Evolutionary conservation across 2,888 invertebrate genomes (phyloP), one percentile per base, ranked within the genome.

Genomic region (Gymnocheta viridis): DNA sequence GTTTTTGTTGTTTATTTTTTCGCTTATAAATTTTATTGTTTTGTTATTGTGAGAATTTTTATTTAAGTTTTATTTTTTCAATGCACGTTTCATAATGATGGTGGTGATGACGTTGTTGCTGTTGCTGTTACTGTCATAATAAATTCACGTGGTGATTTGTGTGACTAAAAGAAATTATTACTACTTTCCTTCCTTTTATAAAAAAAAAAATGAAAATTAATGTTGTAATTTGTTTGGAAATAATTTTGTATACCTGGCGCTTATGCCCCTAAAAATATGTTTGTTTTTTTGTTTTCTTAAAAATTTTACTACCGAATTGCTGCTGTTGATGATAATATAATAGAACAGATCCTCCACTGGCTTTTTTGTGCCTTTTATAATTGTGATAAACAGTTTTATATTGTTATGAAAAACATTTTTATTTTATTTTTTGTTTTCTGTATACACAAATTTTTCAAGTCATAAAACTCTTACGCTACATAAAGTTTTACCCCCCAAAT

Each of bases 401-500:
- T 29, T 58, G 49, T 22, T 49, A 24, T 1, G 1, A 12, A 49
- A 49, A 35, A 35, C 12, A 38, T 38, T 38, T 38, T 22, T 54
- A 27, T 35, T 9, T 58, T 22, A n/a, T n/a, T 38, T 62, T 32
- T 14, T 49, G 22, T 35, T 49, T 54, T 73, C n/a, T 67, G 27
- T 22, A 38, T 6, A 49, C 35, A 35, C 44, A 64, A 3, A 44
- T 66, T 82, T 82, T 79, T 47, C 69, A 67, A 85, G 80, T 62
- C 89, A 85, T 85, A 86, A 86, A 86, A 81, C 85, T 81, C 88
- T 90, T 89, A 90, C 91, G 90, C 90, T 90, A 89, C 91, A 90
- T 90, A 90, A 90, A 90, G 90, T 90, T 89, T 90, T 60, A 69
- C 87, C 64, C 58, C 58, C 58, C 58, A 1, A 29, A 80, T n/a